Percentiles rank a stretch among this genome's conserved stretches.
Conservation (phyloP, 2,113 vertebrate species). For the Patagioenas fasciata region DNA sequence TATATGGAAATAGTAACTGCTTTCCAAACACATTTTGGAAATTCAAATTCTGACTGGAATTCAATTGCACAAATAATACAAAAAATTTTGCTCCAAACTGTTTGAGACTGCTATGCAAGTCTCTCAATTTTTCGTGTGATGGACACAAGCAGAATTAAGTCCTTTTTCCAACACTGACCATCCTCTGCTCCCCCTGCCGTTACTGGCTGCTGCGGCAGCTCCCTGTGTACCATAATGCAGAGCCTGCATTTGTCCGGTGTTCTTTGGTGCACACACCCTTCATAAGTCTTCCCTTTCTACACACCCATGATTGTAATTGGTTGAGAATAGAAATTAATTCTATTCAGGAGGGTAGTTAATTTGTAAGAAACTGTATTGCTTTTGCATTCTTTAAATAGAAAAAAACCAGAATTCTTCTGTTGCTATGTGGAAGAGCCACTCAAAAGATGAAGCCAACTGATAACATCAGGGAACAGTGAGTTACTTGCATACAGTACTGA, state of each 20-base stretch:
- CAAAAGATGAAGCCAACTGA: not conserved
- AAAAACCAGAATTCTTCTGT: not conserved
- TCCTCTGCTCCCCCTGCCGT: not conserved
- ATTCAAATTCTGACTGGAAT: not conserved
- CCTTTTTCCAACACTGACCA: not conserved
- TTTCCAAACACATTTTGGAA: not conserved
- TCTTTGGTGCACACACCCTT: not conserved
- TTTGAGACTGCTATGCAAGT: not conserved
- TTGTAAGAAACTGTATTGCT: not conserved
- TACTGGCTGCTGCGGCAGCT: not conserved
- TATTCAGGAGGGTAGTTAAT: not conserved
- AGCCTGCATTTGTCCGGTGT: not conserved
- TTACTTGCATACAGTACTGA: not conserved
- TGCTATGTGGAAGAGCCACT: not conserved
- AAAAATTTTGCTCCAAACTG: not conserved
- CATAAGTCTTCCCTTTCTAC: not conserved
- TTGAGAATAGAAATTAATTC: not conserved
- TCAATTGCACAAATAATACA: not conserved
- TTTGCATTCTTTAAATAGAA: not conserved
- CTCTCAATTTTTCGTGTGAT: not conserved
- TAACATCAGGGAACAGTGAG: not conserved
- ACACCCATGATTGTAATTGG: not conserved
- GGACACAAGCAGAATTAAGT: not conserved
- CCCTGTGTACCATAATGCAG: rapidly evolving
- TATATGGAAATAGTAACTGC: not conserved